Base-by-base conservation (phyloP, 1,140 invertebrate species). In the Caenorhabditis inopinata region DNA sequence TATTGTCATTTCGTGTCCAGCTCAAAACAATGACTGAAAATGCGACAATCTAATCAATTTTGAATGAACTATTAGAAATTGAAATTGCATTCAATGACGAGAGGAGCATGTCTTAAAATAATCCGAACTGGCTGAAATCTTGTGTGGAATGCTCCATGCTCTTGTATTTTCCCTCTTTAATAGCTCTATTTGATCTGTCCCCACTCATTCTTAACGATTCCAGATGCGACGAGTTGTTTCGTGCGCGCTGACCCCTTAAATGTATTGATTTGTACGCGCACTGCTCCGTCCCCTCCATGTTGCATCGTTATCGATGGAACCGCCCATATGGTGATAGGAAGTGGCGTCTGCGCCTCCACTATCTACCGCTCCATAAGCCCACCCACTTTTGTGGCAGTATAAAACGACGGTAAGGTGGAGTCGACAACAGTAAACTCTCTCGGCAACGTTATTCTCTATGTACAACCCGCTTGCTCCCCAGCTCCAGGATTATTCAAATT, bases 351-450 rank as follows among this genome's bases (percentile, higher is more conserved):
- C 18, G 58, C 38, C 58, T 68, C 58, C 11, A 16, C 16, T 27
- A 42, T 21, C 32, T 32, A 16, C 18, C 11, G 11, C 12, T 42
- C 32, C 32, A 42, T 68, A 38, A 68, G 58, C 58, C 58, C 58
- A 42, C 58, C 58, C 38, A 68, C 58, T 68, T 68, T 68, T 68
- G 58, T 68, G 58, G 11, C 58, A 68, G 32, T 68, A 68, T 68
- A 68, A 68, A 68, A 68, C 29, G n/a, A 32, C 6, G 18, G 12
- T 4, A n/a, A n/a, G 27, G 29, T 32, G 32, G 6, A 38, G 32
- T 35, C 32, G 32, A 68, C 21, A 68, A 68, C 58, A 68, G 32
- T 68, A 38, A 11, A 38, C 12, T 23, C 23, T 68, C 12, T 18
- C 27, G n/a, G n/a, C n/a, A n/a, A n/a, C 12, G 7, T 25, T 23